Conservation (phyloP, 1,140 invertebrate genomes). For the Meloidogyne floridensis region DNA sequence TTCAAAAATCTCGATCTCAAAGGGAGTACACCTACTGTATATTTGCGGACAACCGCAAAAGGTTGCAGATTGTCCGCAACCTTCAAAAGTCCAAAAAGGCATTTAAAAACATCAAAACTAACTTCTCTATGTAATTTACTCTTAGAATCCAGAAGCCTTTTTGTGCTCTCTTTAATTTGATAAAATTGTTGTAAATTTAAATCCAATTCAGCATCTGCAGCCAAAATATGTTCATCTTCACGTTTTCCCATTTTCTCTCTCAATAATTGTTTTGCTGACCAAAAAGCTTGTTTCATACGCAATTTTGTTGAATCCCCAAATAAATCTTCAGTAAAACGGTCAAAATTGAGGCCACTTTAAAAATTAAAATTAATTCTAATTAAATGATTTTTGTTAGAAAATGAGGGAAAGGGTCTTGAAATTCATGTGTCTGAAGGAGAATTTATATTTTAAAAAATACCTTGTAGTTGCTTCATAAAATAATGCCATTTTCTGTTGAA, state of each 20-base stretch:
- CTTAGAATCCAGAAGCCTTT: not conserved
- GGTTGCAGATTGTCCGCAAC: too few relatives aligned
- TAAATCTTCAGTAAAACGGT: conserved; percentile 65
- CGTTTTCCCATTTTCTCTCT: conserved; percentile 91
- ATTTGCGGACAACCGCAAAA: too few relatives aligned
- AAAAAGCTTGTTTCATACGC: conserved; percentile 92
- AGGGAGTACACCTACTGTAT: too few relatives aligned
- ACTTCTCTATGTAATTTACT: conserved; percentile 22
- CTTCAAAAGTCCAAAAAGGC: not conserved
- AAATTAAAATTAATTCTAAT: not conserved
- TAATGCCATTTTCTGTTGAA: conserved; percentile 31
- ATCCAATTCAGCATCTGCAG: conserved; percentile 92
- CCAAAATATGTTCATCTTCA: conserved; percentile 95
- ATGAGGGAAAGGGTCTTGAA: too few relatives aligned
- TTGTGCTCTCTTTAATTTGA: conserved; percentile 14
- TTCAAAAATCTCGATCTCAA: too few relatives aligned
- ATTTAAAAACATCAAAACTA: not conserved
- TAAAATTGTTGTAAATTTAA: conserved; percentile 67
- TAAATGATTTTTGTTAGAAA: too few relatives aligned
- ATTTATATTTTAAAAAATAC: conserved; percentile 16
- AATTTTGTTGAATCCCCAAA: conserved; percentile 71
- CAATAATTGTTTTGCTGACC: conserved; percentile 94
- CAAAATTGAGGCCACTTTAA: conserved; percentile 61
- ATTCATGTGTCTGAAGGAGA: too few relatives aligned
- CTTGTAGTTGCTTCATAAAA: conserved; percentile 42